Percentiles rank a stretch among this genome's conserved stretches.
phyloP scores from a whole-genome alignment of 2,113 vertebrate genomes.

The Cnemophilus loriae region DNA sequence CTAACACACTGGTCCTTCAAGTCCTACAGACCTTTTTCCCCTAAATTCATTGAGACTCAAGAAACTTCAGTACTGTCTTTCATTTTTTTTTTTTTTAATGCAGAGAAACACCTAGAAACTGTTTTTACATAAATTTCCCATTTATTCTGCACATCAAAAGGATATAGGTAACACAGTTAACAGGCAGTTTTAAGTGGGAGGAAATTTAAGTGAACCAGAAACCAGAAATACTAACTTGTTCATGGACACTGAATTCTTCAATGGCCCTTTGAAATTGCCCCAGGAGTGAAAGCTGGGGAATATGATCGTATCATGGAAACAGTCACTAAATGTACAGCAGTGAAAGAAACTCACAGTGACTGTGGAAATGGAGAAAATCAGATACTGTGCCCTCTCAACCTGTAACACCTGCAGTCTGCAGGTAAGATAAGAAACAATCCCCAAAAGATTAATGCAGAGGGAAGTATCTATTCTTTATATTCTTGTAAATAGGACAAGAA shows the following conservation, averaged over 20 bases:
- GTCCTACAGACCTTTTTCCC: not conserved
- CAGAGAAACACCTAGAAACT: not conserved
- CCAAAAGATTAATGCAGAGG: not conserved
- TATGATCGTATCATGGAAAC: not conserved
- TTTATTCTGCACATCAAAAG: not conserved
- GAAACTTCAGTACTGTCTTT: not conserved
- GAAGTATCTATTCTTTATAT: not conserved
- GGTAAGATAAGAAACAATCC: not conserved
- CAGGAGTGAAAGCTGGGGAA: not conserved
- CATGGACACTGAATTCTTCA: not conserved
- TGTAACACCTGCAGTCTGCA: not conserved
- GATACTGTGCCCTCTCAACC: not conserved
- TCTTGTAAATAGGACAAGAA: not conserved
- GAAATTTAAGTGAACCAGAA: not conserved
- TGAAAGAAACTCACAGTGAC: not conserved
- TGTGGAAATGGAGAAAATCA: not conserved
- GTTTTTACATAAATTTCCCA: not conserved
- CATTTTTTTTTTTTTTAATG: not conserved
- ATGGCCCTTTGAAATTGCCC: not conserved
- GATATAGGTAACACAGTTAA: not conserved
- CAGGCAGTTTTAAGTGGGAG: not conserved
- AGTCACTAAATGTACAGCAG: not conserved
- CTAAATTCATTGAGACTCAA: not conserved
- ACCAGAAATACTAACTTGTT: not conserved
- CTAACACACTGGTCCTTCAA: not conserved